Evolutionary conservation across 2,888 invertebrate species (phyloP).

Genomic region (Drosophila neutralis): DNA sequence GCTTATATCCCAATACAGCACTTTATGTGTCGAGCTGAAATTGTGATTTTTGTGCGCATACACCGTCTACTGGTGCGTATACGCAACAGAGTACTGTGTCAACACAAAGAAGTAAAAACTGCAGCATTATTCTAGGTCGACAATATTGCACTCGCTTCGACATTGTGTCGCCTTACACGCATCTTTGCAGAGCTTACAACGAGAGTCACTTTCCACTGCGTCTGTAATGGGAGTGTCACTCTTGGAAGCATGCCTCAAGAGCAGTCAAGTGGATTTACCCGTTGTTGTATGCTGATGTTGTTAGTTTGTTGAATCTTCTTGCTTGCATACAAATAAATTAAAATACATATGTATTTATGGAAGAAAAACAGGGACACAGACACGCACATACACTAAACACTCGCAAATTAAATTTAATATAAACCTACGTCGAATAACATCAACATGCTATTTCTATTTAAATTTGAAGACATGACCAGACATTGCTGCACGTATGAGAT

Average conservation of each 20-base stretch:
- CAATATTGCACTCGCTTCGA: slow-evolving; percentile 28
- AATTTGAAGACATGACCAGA: slow-evolving; percentile 60
- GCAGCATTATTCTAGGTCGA: slow-evolving; percentile 42
- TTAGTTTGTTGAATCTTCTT: slow-evolving; percentile 40
- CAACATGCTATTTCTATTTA: slow-evolving; percentile 76
- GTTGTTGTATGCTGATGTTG: slow-evolving; percentile 21
- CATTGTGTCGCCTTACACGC: slow-evolving; percentile 51
- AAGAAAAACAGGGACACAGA: slow-evolving; percentile 2
- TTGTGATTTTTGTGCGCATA: slow-evolving; percentile 54
- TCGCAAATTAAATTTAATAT: slow-evolving; percentile 71
- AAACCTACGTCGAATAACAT: slow-evolving; percentile 69
- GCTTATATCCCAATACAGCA: slow-evolving; percentile 24
- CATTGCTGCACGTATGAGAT: slow-evolving; percentile 76
- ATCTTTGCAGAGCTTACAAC: slow-evolving; percentile 48
- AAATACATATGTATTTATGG: slow-evolving; percentile 58
- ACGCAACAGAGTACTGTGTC: slow-evolving; percentile 53
- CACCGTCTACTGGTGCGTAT: slow-evolving; percentile 48
- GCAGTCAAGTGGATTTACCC: slow-evolving; percentile 45
- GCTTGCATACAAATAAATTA: slow-evolving; percentile 58
- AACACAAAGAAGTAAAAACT: slow-evolving; percentile 31
- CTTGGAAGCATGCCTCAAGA: slow-evolving; percentile 27
- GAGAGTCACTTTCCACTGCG: slow-evolving; percentile 47
- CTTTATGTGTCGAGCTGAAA: slow-evolving; percentile 55
- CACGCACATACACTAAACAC: slow-evolving; percentile 6
- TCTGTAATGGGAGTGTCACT: slow-evolving; percentile 45